Base-by-base conservation (phyloP, 2,113 vertebrate genomes). In the Oriolus oriolus region DNA sequence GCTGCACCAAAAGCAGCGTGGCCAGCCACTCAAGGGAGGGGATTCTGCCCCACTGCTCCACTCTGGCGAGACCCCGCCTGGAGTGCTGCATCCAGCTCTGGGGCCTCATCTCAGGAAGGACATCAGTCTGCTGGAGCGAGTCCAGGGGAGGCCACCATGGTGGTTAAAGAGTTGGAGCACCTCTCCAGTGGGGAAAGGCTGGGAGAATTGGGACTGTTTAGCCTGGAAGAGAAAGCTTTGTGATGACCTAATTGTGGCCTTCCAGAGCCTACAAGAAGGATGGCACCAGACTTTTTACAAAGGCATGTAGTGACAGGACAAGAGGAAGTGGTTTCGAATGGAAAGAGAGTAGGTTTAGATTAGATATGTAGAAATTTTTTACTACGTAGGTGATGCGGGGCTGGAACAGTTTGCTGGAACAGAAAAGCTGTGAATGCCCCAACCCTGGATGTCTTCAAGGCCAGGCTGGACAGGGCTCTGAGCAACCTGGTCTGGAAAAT, bases 291-390 rank as follows among this genome's bases (percentile, higher is more conserved):
- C 5, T 7, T n/a, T 61, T 70, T 61, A 33, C 39, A n/a, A 78
- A 12, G 2, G 10, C 0, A 0, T 37, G 24, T 39, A 23, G 30
- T 47, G n/a, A 54, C n/a, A 54, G 28, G 28, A 39, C 10, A 78
- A 70, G 41, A 19, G 16, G n/a, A 39, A 45, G 47, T 39, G 19
- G 19, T 22, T 84, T 64, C 41, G 56, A 47, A 47, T 47, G 28
- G n/a, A 74, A 73, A 63, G 28, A 64, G 41, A 23, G 23, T 24
- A 12, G 5, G 5, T 65, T 56, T 47, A 65, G 19, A 20, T 47
- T n/a, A 21, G n/a, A 33, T 56, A 54, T 28, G 10, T 56, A 20
- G 15, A 63, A 56, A 13, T 19, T 49, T 8, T 47, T 64, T 20
- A 41, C 8, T 65, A 6, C 41, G 42, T 16, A 28, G 23, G 10